Evolutionary conservation across 1,140 invertebrate genomes (phyloP).

Genomic region (Nilaparvata lugens): DNA sequence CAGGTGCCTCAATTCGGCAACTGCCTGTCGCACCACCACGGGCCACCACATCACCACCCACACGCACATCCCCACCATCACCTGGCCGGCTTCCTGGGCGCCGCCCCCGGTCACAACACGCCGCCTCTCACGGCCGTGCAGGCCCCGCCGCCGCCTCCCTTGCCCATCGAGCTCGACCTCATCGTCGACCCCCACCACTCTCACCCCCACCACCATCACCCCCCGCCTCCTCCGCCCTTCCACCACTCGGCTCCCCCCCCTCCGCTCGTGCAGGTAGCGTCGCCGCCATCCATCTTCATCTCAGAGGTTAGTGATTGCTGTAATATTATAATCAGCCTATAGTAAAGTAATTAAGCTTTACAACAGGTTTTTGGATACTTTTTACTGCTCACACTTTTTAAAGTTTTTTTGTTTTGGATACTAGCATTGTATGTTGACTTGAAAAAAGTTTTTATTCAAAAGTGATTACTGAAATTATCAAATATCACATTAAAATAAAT

Average conservation of each 20-base stretch:
- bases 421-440: too few species aligned
- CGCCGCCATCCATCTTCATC: constrained; percentile 24
- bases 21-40: constrained; percentile 8
- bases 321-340: neutral
- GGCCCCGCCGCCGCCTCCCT: constrained; percentile 9
- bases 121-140: constrained; percentile 12
- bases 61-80: constrained; percentile 9
- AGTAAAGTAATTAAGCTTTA: neutral
- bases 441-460: too few species aligned
- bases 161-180: constrained; percentile 6
- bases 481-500: too few species aligned
- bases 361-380: neutral
- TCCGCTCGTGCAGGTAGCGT: constrained; percentile 17
- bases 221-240: constrained; percentile 44
- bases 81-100: constrained; percentile 1
- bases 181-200: constrained; percentile 13
- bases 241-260: constrained; percentile 33
- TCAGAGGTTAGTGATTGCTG: constrained; percentile 25
- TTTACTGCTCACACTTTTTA: too few species aligned
- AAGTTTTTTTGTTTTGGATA: too few species aligned
- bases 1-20: constrained; percentile 17
- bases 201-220: constrained; percentile 33
- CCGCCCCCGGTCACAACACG: constrained; percentile 13
- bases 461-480: too few species aligned
- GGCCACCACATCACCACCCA: constrained; percentile 7